A percentile compares a stretch with the other conserved stretches of the same genome.
These are phyloP conservation scores for Apodemus speciosus DNA, from an alignment of 2,113 vertebrate genomes.

Conservation along the genomic window DNA sequence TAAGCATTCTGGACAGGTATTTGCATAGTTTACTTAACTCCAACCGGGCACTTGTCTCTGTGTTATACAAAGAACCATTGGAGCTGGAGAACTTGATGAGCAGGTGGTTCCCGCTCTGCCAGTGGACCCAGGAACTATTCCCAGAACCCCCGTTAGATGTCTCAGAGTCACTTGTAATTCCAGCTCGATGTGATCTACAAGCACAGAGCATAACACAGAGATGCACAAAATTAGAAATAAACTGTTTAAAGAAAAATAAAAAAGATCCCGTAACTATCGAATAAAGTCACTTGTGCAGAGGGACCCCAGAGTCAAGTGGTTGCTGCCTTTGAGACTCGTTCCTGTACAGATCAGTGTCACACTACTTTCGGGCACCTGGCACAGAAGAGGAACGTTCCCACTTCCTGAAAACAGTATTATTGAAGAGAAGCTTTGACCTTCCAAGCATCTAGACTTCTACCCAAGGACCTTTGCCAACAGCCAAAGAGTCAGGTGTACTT, in stretches of 20 bases:
- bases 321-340: background rate
- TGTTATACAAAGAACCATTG: background rate
- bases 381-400: constrained; percentile 22
- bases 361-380: background rate
- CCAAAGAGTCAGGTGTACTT: background rate
- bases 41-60: constrained; percentile 2
- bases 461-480: constrained; percentile 13
- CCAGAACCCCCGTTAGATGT: background rate
- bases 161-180: background rate
- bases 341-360: background rate
- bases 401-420: constrained; percentile 32
- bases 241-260: background rate
- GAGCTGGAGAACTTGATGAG: background rate
- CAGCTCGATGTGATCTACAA: background rate
- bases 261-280: background rate
- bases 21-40: background rate
- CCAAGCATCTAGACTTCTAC: constrained; percentile 16
- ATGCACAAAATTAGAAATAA: background rate
- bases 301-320: background rate
- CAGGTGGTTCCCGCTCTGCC: background rate
- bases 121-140: too few relatives aligned
- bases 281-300: background rate
- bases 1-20: constrained; percentile 1
- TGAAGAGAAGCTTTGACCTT: constrained; percentile 47
- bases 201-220: too few relatives aligned